Percentiles rank a stretch among this genome's conserved stretches.
Conservation (phyloP, 64 coral and sea anemone species). For the Pocillopora damicornis region DNA sequence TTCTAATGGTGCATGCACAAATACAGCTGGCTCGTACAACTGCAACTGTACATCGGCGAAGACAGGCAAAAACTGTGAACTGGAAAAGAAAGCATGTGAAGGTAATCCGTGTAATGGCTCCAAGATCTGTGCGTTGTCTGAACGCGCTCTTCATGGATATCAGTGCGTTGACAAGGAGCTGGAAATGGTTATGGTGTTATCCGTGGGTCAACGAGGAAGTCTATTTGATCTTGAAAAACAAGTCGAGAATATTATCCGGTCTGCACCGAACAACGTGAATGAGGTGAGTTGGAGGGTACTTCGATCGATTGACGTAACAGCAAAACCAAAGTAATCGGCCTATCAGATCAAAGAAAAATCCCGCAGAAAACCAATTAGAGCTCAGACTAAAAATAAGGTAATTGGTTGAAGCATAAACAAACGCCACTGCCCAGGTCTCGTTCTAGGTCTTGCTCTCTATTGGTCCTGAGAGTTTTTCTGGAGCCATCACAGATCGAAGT, state of each 20-base stretch:
- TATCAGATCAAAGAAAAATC: too few relatives aligned
- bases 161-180: conserved; percentile 29
- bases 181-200: conserved; percentile 10
- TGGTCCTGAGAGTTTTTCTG: too few relatives aligned
- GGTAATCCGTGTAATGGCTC: conserved; percentile 22
- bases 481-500: too few relatives aligned
- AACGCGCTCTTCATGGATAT: conserved; percentile 1
- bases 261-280: conserved; percentile 43
- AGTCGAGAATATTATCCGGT: conserved; percentile 31
- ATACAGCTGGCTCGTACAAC: conserved; percentile 37
- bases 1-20: conserved; percentile 45
- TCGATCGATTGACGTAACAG: neutral
- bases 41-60: conserved; percentile 10
- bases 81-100: conserved; percentile 28
- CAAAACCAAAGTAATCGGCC: neutral
- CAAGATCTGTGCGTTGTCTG: conserved; percentile 36
- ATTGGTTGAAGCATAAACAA: too few relatives aligned
- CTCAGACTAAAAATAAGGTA: too few relatives aligned
- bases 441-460: too few relatives aligned
- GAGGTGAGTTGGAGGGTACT: neutral
- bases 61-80: conserved; percentile 55
- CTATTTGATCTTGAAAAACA: conserved; percentile 36
- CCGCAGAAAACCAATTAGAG: neutral
- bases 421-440: too few relatives aligned
- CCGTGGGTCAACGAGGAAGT: neutral